Conservation (phyloP, 2,888 invertebrate genomes). For the Blastobasis adustella region DNA sequence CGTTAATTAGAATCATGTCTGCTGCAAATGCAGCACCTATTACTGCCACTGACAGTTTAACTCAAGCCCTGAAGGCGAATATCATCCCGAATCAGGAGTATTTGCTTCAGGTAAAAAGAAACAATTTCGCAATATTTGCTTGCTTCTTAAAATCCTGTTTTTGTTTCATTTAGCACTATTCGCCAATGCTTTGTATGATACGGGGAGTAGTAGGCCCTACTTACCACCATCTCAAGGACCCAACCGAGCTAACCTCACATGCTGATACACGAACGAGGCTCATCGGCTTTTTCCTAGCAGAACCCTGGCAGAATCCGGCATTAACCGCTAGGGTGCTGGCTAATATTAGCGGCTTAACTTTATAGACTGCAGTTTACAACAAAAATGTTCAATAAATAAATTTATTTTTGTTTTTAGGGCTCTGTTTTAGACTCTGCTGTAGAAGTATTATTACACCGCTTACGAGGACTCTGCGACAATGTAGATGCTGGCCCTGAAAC, state of each 20-base stretch:
- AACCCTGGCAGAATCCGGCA: too few species aligned
- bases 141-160: too few species aligned
- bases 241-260: neutral
- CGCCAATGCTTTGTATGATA: too few species aligned
- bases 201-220: neutral
- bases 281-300: too few species aligned
- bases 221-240: neutral
- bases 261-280: neutral
- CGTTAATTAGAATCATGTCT: constrained; percentile 2
- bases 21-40: constrained; percentile 64
- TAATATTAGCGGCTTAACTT: too few species aligned
- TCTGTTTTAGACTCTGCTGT: constrained; percentile 94
- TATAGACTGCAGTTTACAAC: too few species aligned
- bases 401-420: constrained; percentile 71
- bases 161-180: too few species aligned
- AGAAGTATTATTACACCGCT: constrained; percentile 90
- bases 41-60: constrained; percentile 84
- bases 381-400: neutral
- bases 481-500: constrained; percentile 92
- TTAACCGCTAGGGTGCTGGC: too few species aligned
- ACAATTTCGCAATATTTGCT: too few species aligned
- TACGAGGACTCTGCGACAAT: constrained; percentile 94
- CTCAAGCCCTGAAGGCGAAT: constrained; percentile 86
- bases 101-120: constrained; percentile 73
- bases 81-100: constrained; percentile 96